phyloP scores from a whole-genome alignment of 2,888 invertebrate genomes.

The Melinaea menophilus region DNA sequence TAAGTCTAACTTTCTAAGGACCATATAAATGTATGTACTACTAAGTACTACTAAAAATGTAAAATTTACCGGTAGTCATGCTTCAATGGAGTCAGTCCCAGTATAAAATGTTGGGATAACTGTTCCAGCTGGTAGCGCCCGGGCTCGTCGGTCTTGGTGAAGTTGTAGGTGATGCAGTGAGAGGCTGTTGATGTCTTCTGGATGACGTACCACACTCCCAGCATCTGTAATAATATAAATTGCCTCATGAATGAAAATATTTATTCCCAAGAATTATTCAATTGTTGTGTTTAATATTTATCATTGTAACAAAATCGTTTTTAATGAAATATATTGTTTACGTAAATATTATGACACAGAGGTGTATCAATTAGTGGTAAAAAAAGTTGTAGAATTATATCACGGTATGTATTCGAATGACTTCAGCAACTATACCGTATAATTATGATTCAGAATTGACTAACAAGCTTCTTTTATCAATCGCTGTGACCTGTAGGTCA shows the following conservation, averaged over 20 bases:
- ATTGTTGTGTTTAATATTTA: no score
- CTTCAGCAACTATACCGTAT: no score
- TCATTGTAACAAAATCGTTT: no score
- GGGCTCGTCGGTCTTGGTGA: slow-evolving; percentile 83
- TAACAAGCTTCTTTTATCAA: slow-evolving; percentile 10
- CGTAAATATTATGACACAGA: no score
- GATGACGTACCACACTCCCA: slow-evolving; percentile 89
- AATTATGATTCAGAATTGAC: no score
- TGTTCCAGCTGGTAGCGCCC: slow-evolving; percentile 84
- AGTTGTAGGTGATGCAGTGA: slow-evolving; percentile 87
- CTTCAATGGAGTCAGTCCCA: slow-evolving; percentile 84
- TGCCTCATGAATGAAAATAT: not conserved
- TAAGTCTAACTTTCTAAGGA: no score
- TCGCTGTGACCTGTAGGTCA: slow-evolving; percentile 13
- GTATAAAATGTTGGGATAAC: slow-evolving; percentile 82
- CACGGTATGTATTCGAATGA: no score
- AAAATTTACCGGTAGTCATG: slow-evolving; percentile 82
- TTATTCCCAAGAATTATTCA: no score
- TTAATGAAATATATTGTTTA: no score
- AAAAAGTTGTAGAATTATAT: no score
- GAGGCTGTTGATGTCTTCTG: slow-evolving; percentile 91
- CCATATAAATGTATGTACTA: no score
- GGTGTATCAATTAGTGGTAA: no score
- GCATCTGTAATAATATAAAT: slow-evolving; percentile 73
- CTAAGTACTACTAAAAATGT: not conserved